Base-by-base conservation (phyloP, 2,797 vertebrate genomes). In the Graptemys geographica region DNA sequence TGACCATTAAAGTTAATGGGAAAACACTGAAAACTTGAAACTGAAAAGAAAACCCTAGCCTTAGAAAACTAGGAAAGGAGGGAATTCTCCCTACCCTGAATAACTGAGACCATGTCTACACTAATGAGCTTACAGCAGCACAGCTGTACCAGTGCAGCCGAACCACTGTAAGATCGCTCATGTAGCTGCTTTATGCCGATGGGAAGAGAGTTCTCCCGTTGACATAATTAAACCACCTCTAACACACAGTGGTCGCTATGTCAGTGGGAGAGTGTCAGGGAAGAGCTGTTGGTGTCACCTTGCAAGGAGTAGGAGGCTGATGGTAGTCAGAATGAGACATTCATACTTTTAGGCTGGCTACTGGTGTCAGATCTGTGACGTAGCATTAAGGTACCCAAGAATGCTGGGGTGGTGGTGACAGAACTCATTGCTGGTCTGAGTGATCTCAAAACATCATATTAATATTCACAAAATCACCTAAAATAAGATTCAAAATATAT, bases 401-500 rank as follows among this genome's bases (percentile, higher is more conserved):
- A 37, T 37, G n/a, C n/a, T n/a, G 65, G n/a, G 65, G n/a, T 37
- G 65, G 4, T n/a, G 8, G n/a, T n/a, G n/a, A 65, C 62, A 65
- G 62, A 65, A 65, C 15, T 8, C 62, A 33, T 37, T n/a, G 9
- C n/a, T 37, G 65, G 8, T 37, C 65, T 37, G 65, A 69, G n/a
- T n/a, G n/a, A 69, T 69, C 18, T n/a, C 33, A 69, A 69, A 37
- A 18, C 65, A 37, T 69, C 33, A n/a, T 18, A 69, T 69, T 69
- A 69, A 69, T n/a, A 65, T 69, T 69, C 62, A 69, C 16, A 65
- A 72, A 96, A 95, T 76, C 41, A 13, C 72, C 27, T 76, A 69
- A 94, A 59, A 81, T 79, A 87, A 89, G 86, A 52, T 94, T 92
- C 86, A 81, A 92, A 91, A 87, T 6, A 18, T 25, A 25, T 79